Evolutionary conservation across 1,140 invertebrate genomes (phyloP).

Genomic region (Pseudomyrmex gracilis): DNA sequence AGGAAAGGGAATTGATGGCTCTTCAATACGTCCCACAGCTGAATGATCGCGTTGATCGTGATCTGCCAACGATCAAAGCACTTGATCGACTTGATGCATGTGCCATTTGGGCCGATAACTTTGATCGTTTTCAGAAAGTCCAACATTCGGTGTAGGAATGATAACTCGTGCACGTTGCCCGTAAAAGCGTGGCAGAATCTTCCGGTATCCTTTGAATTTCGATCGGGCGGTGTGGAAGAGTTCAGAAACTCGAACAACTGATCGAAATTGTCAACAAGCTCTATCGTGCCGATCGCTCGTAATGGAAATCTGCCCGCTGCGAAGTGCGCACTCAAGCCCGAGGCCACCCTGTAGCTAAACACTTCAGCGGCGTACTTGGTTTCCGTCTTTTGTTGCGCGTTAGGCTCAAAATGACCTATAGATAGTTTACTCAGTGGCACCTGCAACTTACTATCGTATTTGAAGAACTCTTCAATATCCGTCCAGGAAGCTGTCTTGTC

Average conservation of each 20-base stretch:
- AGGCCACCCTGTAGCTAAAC: slow-evolving; percentile 28
- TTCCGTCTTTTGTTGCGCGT: not conserved
- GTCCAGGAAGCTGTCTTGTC: slow-evolving; percentile 34
- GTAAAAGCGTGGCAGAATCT: slow-evolving; percentile 8
- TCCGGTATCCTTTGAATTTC: not conserved
- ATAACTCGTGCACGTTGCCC: slow-evolving; percentile 21
- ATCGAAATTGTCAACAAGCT: slow-evolving; percentile 25
- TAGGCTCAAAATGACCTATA: slow-evolving; percentile 3
- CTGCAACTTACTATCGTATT: slow-evolving; percentile 20
- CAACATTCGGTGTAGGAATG: slow-evolving; percentile 19
- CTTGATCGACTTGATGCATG: slow-evolving; percentile 14
- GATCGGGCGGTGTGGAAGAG: not conserved
- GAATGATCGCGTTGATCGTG: slow-evolving; percentile 44
- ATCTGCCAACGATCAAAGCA: slow-evolving; percentile 48
- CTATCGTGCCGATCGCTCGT: slow-evolving; percentile 37
- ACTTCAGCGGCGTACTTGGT: slow-evolving; percentile 39
- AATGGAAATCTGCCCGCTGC: slow-evolving; percentile 17
- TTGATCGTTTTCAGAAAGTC: slow-evolving; percentile 47
- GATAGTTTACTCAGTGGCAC: slow-evolving; percentile 28
- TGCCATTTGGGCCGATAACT: not conserved
- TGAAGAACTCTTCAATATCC: slow-evolving; percentile 39
- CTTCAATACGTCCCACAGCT: slow-evolving; percentile 29
- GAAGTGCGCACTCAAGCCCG: slow-evolving; percentile 11
- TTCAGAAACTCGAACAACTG: slow-evolving; percentile 31
- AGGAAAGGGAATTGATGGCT: slow-evolving; percentile 3